A percentile compares a stretch with the other conserved stretches of the same genome.
These are phyloP conservation scores for Pristis pectinata DNA, from an alignment of 2,797 vertebrate species.

Conservation along the genomic window DNA sequence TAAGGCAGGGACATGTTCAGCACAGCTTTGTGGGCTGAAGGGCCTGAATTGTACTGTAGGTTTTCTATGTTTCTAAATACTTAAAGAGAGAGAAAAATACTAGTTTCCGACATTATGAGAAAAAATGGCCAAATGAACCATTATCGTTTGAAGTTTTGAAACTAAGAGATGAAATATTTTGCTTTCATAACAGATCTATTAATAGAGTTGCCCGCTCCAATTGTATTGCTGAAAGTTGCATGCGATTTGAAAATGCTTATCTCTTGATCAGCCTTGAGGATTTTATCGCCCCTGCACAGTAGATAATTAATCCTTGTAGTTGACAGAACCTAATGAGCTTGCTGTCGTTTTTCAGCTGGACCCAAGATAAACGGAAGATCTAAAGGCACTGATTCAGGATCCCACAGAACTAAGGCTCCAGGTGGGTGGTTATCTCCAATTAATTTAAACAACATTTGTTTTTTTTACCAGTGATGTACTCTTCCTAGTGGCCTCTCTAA, in stretches of 20 bases:
- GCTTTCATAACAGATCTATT: conserved; percentile 18
- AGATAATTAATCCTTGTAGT: conserved; percentile 19
- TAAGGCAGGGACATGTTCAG: too few species aligned
- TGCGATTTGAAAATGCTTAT: conserved; percentile 25
- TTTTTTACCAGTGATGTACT: neutral
- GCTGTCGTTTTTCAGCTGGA: conserved; percentile 58
- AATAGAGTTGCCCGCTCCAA: neutral
- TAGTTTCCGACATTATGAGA: neutral
- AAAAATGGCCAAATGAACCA: neutral
- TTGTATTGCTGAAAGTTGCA: conserved; percentile 22
- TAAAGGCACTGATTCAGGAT: conserved; percentile 59
- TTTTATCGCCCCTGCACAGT: neutral
- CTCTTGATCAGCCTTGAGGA: conserved; percentile 7
- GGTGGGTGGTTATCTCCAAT: conserved; percentile 50
- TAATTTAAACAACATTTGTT: neutral
- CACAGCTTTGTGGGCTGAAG: too few species aligned
- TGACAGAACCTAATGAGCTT: conserved; percentile 24
- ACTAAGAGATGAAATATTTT: neutral
- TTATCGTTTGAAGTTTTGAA: neutral
- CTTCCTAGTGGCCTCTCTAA: neutral
- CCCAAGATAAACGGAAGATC: conserved; percentile 65
- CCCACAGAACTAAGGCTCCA: conserved; percentile 69
- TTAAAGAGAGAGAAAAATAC: neutral
- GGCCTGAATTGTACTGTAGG: too few species aligned
- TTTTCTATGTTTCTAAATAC: too few species aligned